phyloP scores from a whole-genome alignment of 2,113 vertebrate species.

The Heterocephalus glaber region DNA sequence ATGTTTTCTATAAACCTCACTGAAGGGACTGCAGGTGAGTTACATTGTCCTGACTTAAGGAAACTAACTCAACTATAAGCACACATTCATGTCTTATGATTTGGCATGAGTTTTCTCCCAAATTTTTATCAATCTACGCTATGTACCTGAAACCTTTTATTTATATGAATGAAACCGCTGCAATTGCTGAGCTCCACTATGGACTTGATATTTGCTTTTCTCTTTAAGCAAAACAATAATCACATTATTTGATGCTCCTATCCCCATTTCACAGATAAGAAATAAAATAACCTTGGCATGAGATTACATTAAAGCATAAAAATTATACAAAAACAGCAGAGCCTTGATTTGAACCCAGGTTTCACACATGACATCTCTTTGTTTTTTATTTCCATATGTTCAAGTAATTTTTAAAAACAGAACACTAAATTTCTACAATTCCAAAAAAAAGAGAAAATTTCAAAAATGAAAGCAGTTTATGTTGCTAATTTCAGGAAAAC shows the following conservation, averaged over 20 bases:
- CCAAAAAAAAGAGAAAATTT: not conserved
- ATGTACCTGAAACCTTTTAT: not conserved
- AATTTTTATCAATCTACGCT: not conserved
- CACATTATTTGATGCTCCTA: not conserved
- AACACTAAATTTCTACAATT: not conserved
- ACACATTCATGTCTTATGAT: not conserved
- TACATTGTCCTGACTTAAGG: not conserved
- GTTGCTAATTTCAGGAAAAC: not conserved
- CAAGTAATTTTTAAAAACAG: not conserved
- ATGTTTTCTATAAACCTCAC: not conserved
- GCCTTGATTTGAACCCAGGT: not conserved
- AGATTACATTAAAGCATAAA: not conserved
- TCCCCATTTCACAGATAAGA: not conserved
- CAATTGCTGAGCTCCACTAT: not conserved
- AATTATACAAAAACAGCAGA: not conserved
- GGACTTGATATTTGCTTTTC: not conserved
- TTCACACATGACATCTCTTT: not conserved
- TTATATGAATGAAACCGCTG: not conserved
- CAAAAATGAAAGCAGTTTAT: not conserved
- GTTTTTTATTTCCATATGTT: not conserved
- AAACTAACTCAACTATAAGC: not conserved
- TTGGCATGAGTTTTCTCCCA: not conserved
- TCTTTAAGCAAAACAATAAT: not conserved
- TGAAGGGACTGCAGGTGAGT: not conserved
- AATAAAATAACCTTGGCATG: not conserved